Conservation (phyloP, 2,797 vertebrate genomes). For the Hoplostethus atlanticus region DNA sequence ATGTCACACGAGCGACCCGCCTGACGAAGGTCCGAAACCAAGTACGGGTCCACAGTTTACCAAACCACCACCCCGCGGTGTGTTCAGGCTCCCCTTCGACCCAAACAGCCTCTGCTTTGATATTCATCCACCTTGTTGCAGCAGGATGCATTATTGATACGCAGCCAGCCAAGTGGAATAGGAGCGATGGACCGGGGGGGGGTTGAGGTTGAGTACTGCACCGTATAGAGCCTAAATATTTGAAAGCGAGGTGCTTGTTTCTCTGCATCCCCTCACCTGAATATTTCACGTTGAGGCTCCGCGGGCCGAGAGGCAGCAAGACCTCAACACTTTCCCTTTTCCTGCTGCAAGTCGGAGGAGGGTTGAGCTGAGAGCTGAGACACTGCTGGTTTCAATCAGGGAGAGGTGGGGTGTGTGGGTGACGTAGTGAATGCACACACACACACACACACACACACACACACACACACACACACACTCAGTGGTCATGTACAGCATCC, state of each 20-base stretch:
- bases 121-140: conserved; percentile 30
- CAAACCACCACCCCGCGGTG: not conserved
- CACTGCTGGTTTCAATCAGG: conserved; percentile 70
- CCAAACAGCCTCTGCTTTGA: conserved; percentile 11
- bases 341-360: conserved; percentile 16
- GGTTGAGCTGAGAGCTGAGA: conserved; percentile 48
- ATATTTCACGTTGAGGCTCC: conserved; percentile 57
- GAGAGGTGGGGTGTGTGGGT: conserved; percentile 32
- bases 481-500: conserved; percentile 14
- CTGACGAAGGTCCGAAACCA: too few relatives aligned
- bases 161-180: conserved; percentile 9
- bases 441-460: not conserved
- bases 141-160: conserved; percentile 57
- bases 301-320: conserved; percentile 16
- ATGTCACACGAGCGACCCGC: too few relatives aligned
- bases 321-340: conserved; percentile 25
- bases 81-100: conserved; percentile 5
- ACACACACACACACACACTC: conserved; percentile 2
- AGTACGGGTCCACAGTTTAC: not conserved
- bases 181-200: not conserved
- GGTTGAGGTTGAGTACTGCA: not conserved
- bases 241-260: conserved; percentile 49
- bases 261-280: conserved; percentile 26
- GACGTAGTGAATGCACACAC: conserved; percentile 26
- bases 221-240: conserved; percentile 63